Base-by-base conservation (phyloP, 1,140 invertebrate species). In the Heliconius melpomene region DNA sequence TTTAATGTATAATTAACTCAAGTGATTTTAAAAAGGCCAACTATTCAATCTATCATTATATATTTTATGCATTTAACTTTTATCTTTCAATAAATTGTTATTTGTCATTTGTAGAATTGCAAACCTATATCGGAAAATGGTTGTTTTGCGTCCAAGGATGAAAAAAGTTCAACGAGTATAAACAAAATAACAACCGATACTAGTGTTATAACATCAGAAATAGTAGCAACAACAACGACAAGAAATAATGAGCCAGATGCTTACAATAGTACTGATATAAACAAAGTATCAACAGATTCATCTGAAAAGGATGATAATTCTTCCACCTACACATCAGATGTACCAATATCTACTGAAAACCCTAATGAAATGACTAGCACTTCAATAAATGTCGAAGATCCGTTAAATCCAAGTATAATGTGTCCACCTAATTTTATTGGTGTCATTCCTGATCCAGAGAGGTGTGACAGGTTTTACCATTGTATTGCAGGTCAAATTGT, bases 91-190 rank as follows among this genome's bases (percentile, higher is more conserved):
- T 46, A 46, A 46, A 16, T 46, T 46, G 16, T 46, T 60, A 60
- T n/a, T 60, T n/a, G 6, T 66, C 26, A 18, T 66, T 66, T 66
- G 9, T 16, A 66, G 60, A 23, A 29, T 29, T 89, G 86, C 74
- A 73, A 81, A 11, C 46, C 20, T 66, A 87, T 89, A 77, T 80
- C 82, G 32, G 81, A 79, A 74, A 80, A 83, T 6, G 86, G 86
- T 3, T 88, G 86, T 77, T 85, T 77, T n/a, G 82, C 84, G 1
- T 40, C 79, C 26, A 78, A 77, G 72, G 78, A 57, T 52, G 26
- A 66, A 66, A 13, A 6, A 29, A 66, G 72, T 16, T 50, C 72
- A 46, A 66, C 77, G 1, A 66, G n/a, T 32, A 29, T 20, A 46
- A 57, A 8, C 40, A 54, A 72, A 50, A 76, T 57, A 16, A 79